phyloP scores from a whole-genome alignment of 2,888 invertebrate genomes.

The Aporophyla lueneburgensis region DNA sequence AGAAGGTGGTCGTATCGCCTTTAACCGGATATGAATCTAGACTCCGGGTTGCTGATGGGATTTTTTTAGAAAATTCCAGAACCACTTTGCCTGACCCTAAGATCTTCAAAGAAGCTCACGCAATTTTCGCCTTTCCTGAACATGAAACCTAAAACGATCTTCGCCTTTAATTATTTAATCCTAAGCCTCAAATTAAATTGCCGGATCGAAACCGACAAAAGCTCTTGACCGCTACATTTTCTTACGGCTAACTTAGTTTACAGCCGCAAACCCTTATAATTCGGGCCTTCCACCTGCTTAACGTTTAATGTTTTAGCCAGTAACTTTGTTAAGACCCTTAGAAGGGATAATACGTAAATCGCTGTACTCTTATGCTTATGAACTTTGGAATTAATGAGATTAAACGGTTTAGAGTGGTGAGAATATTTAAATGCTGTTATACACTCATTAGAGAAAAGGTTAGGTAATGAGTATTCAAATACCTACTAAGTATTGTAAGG shows the following conservation, averaged over 20 bases:
- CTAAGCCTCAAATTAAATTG: slow-evolving; percentile 11
- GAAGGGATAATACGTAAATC: slow-evolving; percentile 62
- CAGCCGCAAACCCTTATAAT: slow-evolving; percentile 59
- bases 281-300: slow-evolving; percentile 54
- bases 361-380: slow-evolving; percentile 50
- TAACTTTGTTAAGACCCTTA: slow-evolving; percentile 66
- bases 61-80: too few relatives aligned
- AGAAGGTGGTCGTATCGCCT: too few relatives aligned
- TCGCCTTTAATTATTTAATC: slow-evolving; percentile 15
- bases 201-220: slow-evolving; percentile 21
- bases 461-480: slow-evolving; percentile 5
- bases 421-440: slow-evolving; percentile 42
- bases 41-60: too few relatives aligned
- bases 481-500: not conserved
- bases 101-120: too few relatives aligned
- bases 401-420: slow-evolving; percentile 44
- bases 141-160: not conserved
- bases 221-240: slow-evolving; percentile 44
- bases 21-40: too few relatives aligned
- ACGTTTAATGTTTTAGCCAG: slow-evolving; percentile 57
- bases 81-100: too few relatives aligned
- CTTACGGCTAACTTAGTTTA: slow-evolving; percentile 50
- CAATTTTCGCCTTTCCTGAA: not conserved
- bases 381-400: slow-evolving; percentile 55
- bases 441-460: slow-evolving; percentile 11